Evolutionary conservation across 1,140 invertebrate genomes (phyloP).

Genomic region (Galleria mellonella): DNA sequence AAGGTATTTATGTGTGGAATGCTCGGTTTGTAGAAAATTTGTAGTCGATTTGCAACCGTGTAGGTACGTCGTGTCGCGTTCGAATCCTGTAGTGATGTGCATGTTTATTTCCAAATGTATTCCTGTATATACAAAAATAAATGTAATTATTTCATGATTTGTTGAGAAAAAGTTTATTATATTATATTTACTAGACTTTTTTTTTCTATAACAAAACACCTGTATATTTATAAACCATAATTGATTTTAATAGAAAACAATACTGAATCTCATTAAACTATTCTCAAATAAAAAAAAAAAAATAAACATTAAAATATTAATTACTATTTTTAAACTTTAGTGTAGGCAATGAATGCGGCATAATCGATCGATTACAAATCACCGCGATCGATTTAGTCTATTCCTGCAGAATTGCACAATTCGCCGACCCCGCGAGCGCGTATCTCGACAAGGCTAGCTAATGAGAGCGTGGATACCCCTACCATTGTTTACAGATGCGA

Average conservation of each 20-base stretch:
- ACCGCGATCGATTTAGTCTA: constrained; percentile 35
- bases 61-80: neutral
- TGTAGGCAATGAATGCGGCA: neutral
- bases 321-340: no score
- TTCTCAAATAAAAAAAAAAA: no score
- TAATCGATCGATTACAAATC: constrained; percentile 53
- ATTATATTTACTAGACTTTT: no score
- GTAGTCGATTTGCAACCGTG: constrained; percentile 45
- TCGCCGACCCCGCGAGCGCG: constrained; percentile 21
- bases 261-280: no score
- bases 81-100: neutral
- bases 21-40: constrained; percentile 30
- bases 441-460: constrained; percentile 48
- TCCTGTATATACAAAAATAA: no score
- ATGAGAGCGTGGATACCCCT: constrained; percentile 58
- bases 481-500: constrained; percentile 68
- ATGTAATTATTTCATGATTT: no score
- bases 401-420: constrained; percentile 48
- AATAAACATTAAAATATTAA: no score
- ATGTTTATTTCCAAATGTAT: constrained; percentile 8
- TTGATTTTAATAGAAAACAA: no score
- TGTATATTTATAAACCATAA: no score
- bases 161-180: no score
- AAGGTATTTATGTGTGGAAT: constrained; percentile 31
- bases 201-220: no score